phyloP scores from a whole-genome alignment of 2,888 invertebrate species.

The Julus scanicus region DNA sequence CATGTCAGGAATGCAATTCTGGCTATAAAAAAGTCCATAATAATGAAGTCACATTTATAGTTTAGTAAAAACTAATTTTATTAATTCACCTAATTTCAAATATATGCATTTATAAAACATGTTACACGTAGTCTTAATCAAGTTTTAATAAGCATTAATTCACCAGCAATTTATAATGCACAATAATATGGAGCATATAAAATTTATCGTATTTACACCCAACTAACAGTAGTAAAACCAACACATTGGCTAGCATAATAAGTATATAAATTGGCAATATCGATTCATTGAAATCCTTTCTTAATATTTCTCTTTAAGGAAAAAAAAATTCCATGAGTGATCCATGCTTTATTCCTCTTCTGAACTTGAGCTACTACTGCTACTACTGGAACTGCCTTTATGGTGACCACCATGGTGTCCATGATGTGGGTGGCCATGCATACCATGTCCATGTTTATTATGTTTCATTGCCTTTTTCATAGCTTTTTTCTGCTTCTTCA shows the following conservation, averaged over 20 bases:
- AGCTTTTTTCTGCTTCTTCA: slow-evolving; percentile 68
- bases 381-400: slow-evolving; percentile 56
- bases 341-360: slow-evolving; percentile 54
- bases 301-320: background rate
- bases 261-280: background rate
- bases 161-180: background rate
- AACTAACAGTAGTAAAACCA: background rate
- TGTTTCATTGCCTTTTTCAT: slow-evolving; percentile 64
- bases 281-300: background rate
- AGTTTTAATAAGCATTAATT: background rate
- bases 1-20: no score
- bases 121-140: background rate
- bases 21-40: background rate
- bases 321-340: background rate
- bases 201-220: slow-evolving; percentile 4
- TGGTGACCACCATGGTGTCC: slow-evolving; percentile 56
- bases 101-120: background rate
- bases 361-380: slow-evolving; percentile 59
- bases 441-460: slow-evolving; percentile 69
- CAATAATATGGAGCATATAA: background rate
- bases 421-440: slow-evolving; percentile 61
- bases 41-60: no score
- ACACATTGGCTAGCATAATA: background rate
- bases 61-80: background rate
- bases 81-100: background rate